Evolutionary conservation across 2,797 vertebrate genomes (phyloP), one percentile per base, ranked within the genome.

Genomic region (Mormyrops attenuatus): DNA sequence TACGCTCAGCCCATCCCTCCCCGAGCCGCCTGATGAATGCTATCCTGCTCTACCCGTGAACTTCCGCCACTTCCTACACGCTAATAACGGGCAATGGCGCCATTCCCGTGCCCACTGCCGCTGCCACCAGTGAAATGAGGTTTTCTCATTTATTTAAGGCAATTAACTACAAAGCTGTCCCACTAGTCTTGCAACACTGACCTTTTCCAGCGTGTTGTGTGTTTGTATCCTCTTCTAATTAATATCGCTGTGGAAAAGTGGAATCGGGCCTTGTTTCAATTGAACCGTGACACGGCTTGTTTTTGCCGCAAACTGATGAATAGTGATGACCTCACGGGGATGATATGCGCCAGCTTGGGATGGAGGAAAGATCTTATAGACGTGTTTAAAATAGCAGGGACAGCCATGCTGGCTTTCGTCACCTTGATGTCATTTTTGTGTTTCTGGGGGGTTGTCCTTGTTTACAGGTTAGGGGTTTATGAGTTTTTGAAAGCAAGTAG

Each of bases 91-190:
- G 1, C 11, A 26, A 47, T 91, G 90, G 44, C 87, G 15, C 34
- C 5, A 2, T 4, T 85, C 86, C 50, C 44, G 22, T 88, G 90
- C 57, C 91, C 87, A 69, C 73, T 88, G 92, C 85, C 89, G 92
- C 92, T 88, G 87, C 89, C 89, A 89, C 91, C 89, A 84, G 90
- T 53, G 84, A 91, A 92, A 93, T 92, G 92, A 49, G 93, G 93
- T 92, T 92, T 93, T 89, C 93, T 94, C 91, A 93, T 92, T 94
- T 93, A 92, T 93, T 94, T 92, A 92, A 91, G 89, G 91, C 89
- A 92, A 92, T 90, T 93, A 91, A 90, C 90, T 88, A 66, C 90
- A 91, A 89, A 93, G 92, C 91, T 91, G 88, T 92, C 90, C 91
- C 94, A 94, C 91, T 91, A 92, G 91, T 89, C 90, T 93, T 90